Percentiles rank a stretch among this genome's conserved stretches.
Conservation (phyloP, 23 tunicate genomes). For the Aplidium turbinatum region DNA sequence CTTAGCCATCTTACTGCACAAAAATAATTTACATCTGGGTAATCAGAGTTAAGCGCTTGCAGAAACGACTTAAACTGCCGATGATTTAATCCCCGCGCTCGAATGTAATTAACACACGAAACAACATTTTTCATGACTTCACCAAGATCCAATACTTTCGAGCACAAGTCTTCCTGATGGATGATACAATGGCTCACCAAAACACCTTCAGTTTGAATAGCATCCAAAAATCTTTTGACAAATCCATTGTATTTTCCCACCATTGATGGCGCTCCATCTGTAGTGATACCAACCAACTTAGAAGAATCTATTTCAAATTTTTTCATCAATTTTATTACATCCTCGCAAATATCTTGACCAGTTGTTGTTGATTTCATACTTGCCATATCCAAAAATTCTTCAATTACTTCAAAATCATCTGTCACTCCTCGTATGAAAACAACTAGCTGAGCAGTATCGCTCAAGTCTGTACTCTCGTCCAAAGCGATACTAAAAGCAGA, state of each 20-base stretch:
- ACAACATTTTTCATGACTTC: conserved; percentile 47
- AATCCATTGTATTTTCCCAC: conserved; percentile 7
- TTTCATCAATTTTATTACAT: conserved; percentile 14
- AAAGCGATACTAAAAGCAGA: conserved; percentile 11
- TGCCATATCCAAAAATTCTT: conserved; percentile 33
- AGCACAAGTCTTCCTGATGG: conserved; percentile 41
- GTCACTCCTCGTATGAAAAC: conserved; percentile 41
- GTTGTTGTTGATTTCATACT: conserved; percentile 37
- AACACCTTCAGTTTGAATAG: conserved; percentile 1
- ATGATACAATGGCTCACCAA: conserved; percentile 27
- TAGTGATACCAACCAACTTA: conserved; percentile 9
- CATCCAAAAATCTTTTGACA: conserved; percentile 3
- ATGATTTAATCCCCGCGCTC: conserved; percentile 31
- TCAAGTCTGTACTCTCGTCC: conserved; percentile 25
- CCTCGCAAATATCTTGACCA: conserved; percentile 10
- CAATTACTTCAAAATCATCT: conserved; percentile 26
- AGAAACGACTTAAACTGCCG: conserved; percentile 38
- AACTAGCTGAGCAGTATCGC: conserved; percentile 29
- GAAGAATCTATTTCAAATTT: conserved; percentile 20
- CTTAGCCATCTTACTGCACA: conserved; percentile 46
- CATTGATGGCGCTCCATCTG: conserved; percentile 19
- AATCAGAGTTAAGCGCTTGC: conserved; percentile 37
- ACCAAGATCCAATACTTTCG: conserved; percentile 24
- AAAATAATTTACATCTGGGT: conserved; percentile 41
- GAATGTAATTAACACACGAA: conserved; percentile 28